Conservation (phyloP, 2,797 vertebrate species). For the Prunella strophiata region DNA sequence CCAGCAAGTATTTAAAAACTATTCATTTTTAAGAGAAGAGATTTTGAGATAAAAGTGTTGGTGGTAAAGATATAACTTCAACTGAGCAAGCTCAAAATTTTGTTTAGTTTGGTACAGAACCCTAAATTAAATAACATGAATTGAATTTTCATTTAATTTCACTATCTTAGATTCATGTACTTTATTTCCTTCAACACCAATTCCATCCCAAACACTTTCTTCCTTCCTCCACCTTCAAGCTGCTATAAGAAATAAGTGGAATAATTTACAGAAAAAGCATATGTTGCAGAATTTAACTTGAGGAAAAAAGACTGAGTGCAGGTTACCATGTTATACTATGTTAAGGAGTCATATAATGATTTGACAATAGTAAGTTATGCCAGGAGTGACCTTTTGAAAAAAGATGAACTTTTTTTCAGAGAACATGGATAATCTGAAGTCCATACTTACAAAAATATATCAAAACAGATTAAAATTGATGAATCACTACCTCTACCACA, state of each 20-base stretch:
- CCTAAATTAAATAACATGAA: neutral
- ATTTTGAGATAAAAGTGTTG: neutral
- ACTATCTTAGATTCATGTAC: neutral
- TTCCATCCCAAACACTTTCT: neutral
- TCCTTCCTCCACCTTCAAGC: neutral
- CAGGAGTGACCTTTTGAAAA: neutral
- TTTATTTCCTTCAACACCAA: neutral
- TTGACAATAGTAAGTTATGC: neutral
- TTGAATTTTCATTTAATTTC: neutral
- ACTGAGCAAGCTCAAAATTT: neutral
- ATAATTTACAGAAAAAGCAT: neutral
- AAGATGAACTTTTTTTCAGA: neutral
- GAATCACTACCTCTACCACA: neutral
- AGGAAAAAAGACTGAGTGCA: neutral
- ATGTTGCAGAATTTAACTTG: neutral
- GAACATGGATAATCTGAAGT: neutral
- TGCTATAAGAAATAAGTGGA: neutral
- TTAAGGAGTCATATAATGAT: neutral
- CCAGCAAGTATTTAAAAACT: neutral
- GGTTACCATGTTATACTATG: accelerated
- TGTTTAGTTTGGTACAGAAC: neutral
- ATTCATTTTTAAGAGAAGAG: neutral
- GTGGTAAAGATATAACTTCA: neutral
- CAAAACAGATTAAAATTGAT: neutral
- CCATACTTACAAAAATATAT: neutral